Conservation (phyloP, 1,140 invertebrate genomes). For the Trigoniulus corallinus region DNA sequence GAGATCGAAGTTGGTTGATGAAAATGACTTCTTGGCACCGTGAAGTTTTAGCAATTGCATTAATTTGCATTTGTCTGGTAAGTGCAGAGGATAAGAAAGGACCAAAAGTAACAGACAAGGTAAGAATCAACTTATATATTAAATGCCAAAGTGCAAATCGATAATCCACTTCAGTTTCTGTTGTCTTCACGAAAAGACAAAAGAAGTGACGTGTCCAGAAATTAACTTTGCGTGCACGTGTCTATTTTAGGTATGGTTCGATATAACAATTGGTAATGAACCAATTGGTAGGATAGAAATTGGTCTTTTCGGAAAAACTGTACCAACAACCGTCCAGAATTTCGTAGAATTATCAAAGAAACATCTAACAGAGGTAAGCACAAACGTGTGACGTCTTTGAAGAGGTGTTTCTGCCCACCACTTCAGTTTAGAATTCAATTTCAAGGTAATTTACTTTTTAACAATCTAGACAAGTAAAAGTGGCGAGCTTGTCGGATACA, state of each 20-base stretch:
- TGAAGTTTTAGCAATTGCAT: too few relatives aligned
- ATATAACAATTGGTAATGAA: conserved; percentile 67
- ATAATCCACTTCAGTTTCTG: background rate
- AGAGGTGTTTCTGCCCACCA: too few relatives aligned
- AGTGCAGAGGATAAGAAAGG: too few relatives aligned
- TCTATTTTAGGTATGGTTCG: conserved; percentile 60
- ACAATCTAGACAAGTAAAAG: background rate
- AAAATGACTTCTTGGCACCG: too few relatives aligned
- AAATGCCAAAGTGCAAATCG: conserved; percentile 1
- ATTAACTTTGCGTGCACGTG: background rate
- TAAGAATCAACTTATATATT: too few relatives aligned
- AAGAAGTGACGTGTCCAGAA: background rate
- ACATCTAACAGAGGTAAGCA: conserved; percentile 33
- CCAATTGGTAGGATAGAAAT: conserved; percentile 66
- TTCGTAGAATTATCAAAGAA: conserved; percentile 63
- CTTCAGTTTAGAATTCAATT: too few relatives aligned
- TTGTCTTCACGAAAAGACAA: background rate
- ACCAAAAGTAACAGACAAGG: conserved; percentile 57
- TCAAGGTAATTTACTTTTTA: background rate
- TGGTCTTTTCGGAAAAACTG: conserved; percentile 82
- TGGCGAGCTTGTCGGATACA: conserved; percentile 8
- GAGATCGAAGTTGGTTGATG: too few relatives aligned
- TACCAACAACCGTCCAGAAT: conserved; percentile 86
- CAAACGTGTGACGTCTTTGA: background rate
- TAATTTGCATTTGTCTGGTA: too few relatives aligned